Evolutionary conservation across 2,888 invertebrate species (phyloP), one percentile per base, ranked within the genome.

Genomic region (Dysmachus trigonus): DNA sequence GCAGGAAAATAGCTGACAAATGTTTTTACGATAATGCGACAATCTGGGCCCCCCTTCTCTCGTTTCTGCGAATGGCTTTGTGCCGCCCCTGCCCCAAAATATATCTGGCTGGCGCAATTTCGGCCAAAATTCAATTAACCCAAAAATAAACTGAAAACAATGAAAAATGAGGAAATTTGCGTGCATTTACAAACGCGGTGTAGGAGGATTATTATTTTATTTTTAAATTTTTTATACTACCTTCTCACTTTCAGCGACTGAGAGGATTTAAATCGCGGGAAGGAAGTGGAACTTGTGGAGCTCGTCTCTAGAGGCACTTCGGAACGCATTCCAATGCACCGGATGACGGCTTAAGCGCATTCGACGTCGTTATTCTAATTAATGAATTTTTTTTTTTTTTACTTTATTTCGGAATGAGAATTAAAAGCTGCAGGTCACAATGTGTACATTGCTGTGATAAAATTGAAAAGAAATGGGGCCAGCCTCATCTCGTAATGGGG

Each of bases 341-440:
- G 27, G 15, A 76, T 35, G 76, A 15, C 35, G 38, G 35, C 76
- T 41, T 76, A 38, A 76, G 76, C 22, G 76, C 38, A 76, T 76
- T 76, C 27, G 76, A 22, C 41, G 76, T 76, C 76, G 41, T 76
- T 76, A 76, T 76, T 76, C 38, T 76, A 76, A 76, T 76, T 76
- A 76, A 76, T 76, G 41, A 76, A 27, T 27, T 27, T 76, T 41
- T 72, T n/a, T 13, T 15, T 15, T 41, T 41, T 35, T 35, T 35
- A 35, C 10, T 35, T 38, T 38, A 10, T 47, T 47, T 76, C 13
- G 22, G 27, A 76, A 41, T 38, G 18, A 41, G 41, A 76, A 76
- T 76, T 74, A 76, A 76, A 76, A 76, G 76, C 76, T 41, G 35
- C 38, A 76, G 76, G 76, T 76, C 76, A 76, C 41, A 76, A 38